phyloP scores from a whole-genome alignment of 2,888 invertebrate species.

The Thymelicus lineola region DNA sequence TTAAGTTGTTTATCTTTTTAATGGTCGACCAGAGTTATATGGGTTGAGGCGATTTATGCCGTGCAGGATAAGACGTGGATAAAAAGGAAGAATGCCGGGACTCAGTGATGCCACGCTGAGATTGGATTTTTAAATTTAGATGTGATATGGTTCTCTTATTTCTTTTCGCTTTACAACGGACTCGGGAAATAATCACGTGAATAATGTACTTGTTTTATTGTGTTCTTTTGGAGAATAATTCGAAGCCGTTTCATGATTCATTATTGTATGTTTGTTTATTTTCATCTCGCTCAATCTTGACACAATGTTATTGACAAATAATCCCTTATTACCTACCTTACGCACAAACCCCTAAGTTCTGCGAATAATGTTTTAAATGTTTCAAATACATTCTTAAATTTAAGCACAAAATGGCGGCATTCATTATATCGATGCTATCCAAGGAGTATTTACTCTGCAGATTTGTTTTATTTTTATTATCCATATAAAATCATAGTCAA shows the following conservation, averaged over 20 bases:
- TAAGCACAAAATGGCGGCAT: too few species aligned
- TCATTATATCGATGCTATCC: too few species aligned
- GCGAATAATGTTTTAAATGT: too few species aligned
- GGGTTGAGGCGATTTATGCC: conserved; percentile 79
- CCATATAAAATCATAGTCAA: too few species aligned
- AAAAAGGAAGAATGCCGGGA: conserved; percentile 74
- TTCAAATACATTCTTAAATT: too few species aligned
- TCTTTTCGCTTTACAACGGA: conserved; percentile 50
- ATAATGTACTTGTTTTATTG: conserved; percentile 24
- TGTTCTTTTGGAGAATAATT: not conserved
- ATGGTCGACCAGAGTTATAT: conserved; percentile 79
- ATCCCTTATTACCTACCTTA: not conserved
- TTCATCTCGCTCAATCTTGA: not conserved
- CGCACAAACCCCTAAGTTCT: too few species aligned
- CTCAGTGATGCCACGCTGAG: conserved; percentile 70
- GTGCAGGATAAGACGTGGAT: conserved; percentile 74
- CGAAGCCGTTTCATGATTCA: not conserved
- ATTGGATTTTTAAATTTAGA: conserved; percentile 83
- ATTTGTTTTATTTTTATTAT: too few species aligned
- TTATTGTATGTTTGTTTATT: not conserved
- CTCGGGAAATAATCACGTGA: conserved; percentile 28
- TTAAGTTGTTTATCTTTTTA: conserved; percentile 85
- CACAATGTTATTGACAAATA: not conserved
- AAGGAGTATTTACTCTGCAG: too few species aligned
- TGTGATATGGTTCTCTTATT: conserved; percentile 69